Base-by-base conservation (phyloP, 1,140 invertebrate genomes). In the Drosophila teissieri region DNA sequence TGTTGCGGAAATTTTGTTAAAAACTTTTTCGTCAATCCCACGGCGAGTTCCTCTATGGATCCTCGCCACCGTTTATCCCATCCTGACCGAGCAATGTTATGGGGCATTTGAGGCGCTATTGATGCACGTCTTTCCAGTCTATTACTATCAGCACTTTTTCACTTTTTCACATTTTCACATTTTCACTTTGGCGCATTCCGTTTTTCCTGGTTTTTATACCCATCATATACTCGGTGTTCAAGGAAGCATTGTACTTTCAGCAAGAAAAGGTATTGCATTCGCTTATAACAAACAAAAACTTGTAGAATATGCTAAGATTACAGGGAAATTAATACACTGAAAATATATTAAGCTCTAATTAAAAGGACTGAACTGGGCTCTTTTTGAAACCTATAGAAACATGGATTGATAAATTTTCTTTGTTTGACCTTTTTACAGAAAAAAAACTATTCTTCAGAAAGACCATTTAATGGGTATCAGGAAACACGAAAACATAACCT, bases 71-170 rank as follows among this genome's bases (percentile, higher is more conserved):
- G 24, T 12, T 34, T 34, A 22, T 36, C 48, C 51, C 42, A 54
- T 37, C 27, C 49, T 54, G 49, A 55, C 60, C 78, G 52, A 44
- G 42, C 52, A 65, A 64, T 45, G 57, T 46, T 74, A 65, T 45
- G 45, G 40, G 53, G 36, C 40, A 68, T 69, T 69, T 69, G 49
- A 69, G 65, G 45, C 40, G 63, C 77, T 68, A 81, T 79, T 82
- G 83, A 88, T 88, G 83, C 82, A 86, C 78, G 83, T 88, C 83
- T 82, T 72, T 88, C 51, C 78, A 86, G 83, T 82, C 83, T 86
- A 86, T 79, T 82, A 82, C 83, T 86, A 86, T 86, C 82, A 88
- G 82, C 82, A 86, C 75, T 86, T 86, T 86, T 76, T 78, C 69
- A 75, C 69, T 86, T 81, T 78, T 19, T 78, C 69, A 75, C 69